These are phyloP conservation scores for Meloidogyne chitwoodi DNA, from an alignment of 1,140 invertebrate genomes.

Conservation along the genomic window DNA sequence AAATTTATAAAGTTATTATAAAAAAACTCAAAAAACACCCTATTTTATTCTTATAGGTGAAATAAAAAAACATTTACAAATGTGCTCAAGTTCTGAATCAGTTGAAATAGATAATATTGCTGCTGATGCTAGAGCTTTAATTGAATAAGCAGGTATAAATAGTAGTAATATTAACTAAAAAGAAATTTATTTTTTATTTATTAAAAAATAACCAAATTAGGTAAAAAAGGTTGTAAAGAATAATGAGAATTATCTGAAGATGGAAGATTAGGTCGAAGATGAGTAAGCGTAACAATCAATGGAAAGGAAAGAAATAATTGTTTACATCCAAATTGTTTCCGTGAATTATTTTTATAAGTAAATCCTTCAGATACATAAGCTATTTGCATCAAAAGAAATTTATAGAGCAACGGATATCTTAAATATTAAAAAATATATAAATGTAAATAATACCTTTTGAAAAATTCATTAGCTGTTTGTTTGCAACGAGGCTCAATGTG, in stretches of 20 bases:
- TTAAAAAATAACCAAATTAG: background rate
- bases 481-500: constrained; percentile 35
- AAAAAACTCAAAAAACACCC: too few relatives aligned
- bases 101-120: constrained; percentile 17
- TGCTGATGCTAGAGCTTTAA: constrained; percentile 27
- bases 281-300: constrained; percentile 34
- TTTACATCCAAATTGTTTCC: background rate
- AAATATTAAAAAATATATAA: background rate
- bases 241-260: background rate
- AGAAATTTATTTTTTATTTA: background rate
- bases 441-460: constrained; percentile 29
- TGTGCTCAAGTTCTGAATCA: constrained; percentile 17
- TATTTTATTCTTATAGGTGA: too few relatives aligned
- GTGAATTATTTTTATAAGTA: background rate
- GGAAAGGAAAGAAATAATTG: constrained; percentile 40
- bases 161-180: constrained; percentile 6
- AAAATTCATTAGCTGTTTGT: constrained; percentile 43
- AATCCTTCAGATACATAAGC: constrained; percentile 4
- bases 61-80: constrained; percentile 1
- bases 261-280: constrained; percentile 28
- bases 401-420: constrained; percentile 23
- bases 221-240: constrained; percentile 8
- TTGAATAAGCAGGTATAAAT: background rate
- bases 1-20: too few relatives aligned
- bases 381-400: constrained; percentile 1